A percentile compares a stretch with the other conserved stretches of the same genome.
Evolutionary conservation across 2,113 vertebrate genomes (phyloP).

Genomic region (Onychostoma macrolepis): DNA sequence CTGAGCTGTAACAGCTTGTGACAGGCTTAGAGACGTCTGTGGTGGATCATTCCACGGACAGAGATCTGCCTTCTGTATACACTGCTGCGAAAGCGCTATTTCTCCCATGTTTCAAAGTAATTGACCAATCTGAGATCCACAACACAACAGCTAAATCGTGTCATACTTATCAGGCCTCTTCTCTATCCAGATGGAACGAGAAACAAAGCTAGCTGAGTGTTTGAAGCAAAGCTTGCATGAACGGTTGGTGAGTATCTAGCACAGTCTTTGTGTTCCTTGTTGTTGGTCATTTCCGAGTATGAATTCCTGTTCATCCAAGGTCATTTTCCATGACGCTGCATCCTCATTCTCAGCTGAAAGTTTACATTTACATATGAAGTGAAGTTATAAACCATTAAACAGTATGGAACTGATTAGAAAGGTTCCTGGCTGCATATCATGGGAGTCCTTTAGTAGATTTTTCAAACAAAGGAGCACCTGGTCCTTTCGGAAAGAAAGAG

Average conservation of each 20-base stretch:
- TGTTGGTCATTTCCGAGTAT: conserved; percentile 35
- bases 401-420: neutral
- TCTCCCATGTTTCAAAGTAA: conserved; percentile 16
- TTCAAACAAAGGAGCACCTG: conserved; percentile 3
- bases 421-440: conserved; percentile 4
- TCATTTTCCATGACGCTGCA: conserved; percentile 7
- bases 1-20: conserved; percentile 34
- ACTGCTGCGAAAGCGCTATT: neutral
- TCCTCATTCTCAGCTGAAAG: neutral
- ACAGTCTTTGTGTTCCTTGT: conserved; percentile 19
- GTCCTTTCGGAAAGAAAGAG: neutral
- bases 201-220: conserved; percentile 1
- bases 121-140: neutral
- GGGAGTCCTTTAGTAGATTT: neutral
- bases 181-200: conserved; percentile 21
- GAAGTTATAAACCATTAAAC: neutral
- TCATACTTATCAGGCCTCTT: neutral
- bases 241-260: conserved; percentile 20
- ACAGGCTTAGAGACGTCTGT: conserved; percentile 12
- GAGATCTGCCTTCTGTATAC: conserved; percentile 10
- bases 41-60: conserved; percentile 7
- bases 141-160: neutral
- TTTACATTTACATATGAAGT: neutral
- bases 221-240: conserved; percentile 17
- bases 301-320: conserved; percentile 18